phyloP scores from a whole-genome alignment of 2,113 vertebrate species.

The Sander vitreus region DNA sequence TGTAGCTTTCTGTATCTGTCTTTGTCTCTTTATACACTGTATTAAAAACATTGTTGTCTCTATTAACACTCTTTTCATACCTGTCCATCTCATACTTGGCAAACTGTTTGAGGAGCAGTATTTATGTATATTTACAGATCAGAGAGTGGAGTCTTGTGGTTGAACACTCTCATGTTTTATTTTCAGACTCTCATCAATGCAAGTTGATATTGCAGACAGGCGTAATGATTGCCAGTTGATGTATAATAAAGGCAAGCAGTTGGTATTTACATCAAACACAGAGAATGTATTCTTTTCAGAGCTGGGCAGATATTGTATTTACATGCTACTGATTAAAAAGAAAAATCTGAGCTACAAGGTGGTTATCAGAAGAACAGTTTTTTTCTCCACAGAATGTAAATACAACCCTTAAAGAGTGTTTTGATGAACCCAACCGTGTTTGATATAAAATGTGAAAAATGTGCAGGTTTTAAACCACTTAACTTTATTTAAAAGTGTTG shows the following conservation, averaged over 20 bases:
- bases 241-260: slow-evolving; percentile 70
- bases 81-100: slow-evolving; percentile 77
- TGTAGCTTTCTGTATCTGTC: slow-evolving; percentile 81
- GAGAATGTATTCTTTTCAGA: slow-evolving; percentile 82
- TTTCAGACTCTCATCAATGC: slow-evolving; percentile 65
- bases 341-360: slow-evolving; percentile 31
- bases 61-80: slow-evolving; percentile 79
- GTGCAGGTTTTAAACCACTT: slow-evolving; percentile 65
- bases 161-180: slow-evolving; percentile 57
- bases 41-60: slow-evolving; percentile 83
- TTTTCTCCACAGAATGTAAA: slow-evolving; percentile 76
- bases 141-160: slow-evolving; percentile 41
- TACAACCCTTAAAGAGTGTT: slow-evolving; percentile 70
- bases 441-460: slow-evolving; percentile 74
- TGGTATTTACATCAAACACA: slow-evolving; percentile 73
- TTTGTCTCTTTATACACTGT: slow-evolving; percentile 81
- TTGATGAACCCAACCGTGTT: slow-evolving; percentile 62
- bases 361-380: slow-evolving; percentile 32
- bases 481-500: slow-evolving; percentile 67
- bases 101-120: slow-evolving; percentile 73
- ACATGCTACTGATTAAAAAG: slow-evolving; percentile 61
- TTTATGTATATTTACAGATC: slow-evolving; percentile 69
- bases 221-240: slow-evolving; percentile 54
- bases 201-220: slow-evolving; percentile 59
- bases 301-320: slow-evolving; percentile 65